phyloP scores from a whole-genome alignment of 2,888 invertebrate genomes.

The Conistra vaccinii region DNA sequence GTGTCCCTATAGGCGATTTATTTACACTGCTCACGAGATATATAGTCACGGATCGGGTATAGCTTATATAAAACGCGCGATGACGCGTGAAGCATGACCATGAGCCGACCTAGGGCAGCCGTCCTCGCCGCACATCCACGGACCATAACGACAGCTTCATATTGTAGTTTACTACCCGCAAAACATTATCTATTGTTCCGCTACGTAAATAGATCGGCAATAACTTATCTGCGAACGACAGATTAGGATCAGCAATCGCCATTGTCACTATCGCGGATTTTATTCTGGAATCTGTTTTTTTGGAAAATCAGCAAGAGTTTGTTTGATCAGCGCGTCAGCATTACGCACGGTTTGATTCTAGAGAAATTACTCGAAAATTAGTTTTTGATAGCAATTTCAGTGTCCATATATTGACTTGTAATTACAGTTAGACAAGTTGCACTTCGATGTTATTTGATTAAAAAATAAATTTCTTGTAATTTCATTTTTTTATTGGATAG shows the following conservation, averaged over 20 bases:
- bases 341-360: constrained; percentile 6
- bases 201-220: constrained; percentile 66
- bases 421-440: constrained; percentile 12
- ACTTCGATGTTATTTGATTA: constrained; percentile 24
- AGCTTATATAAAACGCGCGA: constrained; percentile 75
- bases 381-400: constrained; percentile 8
- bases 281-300: constrained; percentile 25
- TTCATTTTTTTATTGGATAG: not conserved
- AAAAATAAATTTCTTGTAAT: constrained; percentile 4
- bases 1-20: constrained; percentile 19
- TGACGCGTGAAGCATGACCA: constrained; percentile 86
- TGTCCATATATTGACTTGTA: constrained; percentile 20
- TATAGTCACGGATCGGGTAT: constrained; percentile 65
- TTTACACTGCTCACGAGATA: constrained; percentile 56
- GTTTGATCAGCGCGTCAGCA: constrained; percentile 10
- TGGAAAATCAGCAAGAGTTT: constrained; percentile 17
- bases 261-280: constrained; percentile 34
- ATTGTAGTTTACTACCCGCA: constrained; percentile 62
- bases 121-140: constrained; percentile 82
- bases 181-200: constrained; percentile 73
- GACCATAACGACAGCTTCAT: constrained; percentile 83
- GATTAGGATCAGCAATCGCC: constrained; percentile 51
- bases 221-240: constrained; percentile 54
- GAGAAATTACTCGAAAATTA: constrained; percentile 9
- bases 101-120: constrained; percentile 83